Evolutionary conservation across 2,113 vertebrate genomes (phyloP).

Genomic region (Coregonus clupeaformis): DNA sequence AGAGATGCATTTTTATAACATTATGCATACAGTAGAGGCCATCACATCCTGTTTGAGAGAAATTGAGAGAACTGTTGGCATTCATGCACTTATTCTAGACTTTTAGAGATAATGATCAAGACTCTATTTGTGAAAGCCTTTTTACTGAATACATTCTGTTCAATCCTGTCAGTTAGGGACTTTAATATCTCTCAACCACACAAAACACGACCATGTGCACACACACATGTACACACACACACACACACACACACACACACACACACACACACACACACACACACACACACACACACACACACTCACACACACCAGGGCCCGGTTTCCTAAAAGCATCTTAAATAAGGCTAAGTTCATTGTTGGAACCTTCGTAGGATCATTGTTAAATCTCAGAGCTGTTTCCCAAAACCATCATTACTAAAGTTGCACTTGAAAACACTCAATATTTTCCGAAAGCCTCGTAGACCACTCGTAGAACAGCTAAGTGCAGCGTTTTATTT

Average conservation of each 20-base stretch:
- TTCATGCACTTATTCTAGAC: neutral
- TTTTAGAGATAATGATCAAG: neutral
- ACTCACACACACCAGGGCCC: neutral
- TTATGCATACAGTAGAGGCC: neutral
- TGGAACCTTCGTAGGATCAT: too few relatives aligned
- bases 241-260: constrained; percentile 9
- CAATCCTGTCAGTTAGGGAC: neutral
- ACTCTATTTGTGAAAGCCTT: neutral
- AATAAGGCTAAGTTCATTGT: too few relatives aligned
- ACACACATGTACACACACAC: constrained; percentile 12
- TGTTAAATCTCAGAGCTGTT: too few relatives aligned
- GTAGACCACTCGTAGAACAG: too few relatives aligned
- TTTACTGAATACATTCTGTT: neutral
- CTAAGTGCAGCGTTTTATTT: too few relatives aligned
- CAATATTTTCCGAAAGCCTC: neutral
- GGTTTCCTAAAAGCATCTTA: too few relatives aligned
- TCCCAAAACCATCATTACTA: too few relatives aligned
- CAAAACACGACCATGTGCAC: neutral
- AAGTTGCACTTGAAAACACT: too few relatives aligned
- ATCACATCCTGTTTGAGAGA: constrained; percentile 6
- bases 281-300: neutral
- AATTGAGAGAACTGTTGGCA: neutral
- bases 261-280: neutral
- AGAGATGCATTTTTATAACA: neutral
- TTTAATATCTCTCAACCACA: neutral